Percentiles rank a stretch among this genome's conserved stretches.
Conservation (phyloP, 1,140 invertebrate genomes). For the Bombus confusus region DNA sequence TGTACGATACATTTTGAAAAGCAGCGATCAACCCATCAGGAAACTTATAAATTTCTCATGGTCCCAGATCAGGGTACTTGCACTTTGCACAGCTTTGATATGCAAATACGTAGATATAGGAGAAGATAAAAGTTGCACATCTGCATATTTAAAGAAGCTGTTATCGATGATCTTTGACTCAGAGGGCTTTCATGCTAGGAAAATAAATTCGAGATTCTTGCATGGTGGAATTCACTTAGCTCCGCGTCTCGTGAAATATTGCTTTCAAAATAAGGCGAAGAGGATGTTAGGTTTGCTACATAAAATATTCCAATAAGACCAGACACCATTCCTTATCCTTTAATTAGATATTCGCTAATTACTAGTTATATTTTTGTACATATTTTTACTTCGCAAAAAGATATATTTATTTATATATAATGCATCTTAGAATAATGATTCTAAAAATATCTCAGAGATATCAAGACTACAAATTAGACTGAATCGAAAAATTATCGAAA, state of each 20-base stretch:
- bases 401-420: no score
- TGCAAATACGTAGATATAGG: slow-evolving; percentile 10
- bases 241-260: neutral
- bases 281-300: no score
- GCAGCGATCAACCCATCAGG: neutral
- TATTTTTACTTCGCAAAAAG: no score
- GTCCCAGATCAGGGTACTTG: neutral
- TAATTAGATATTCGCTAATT: no score
- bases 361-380: no score
- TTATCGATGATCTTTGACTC: slow-evolving; percentile 16
- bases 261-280: neutral
- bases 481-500: no score
- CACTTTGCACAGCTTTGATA: slow-evolving; percentile 1
- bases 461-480: no score
- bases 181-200: neutral
- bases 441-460: no score
- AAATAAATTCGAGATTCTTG: neutral
- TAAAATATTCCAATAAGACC: neutral
- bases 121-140: slow-evolving; percentile 6
- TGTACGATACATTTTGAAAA: neutral
- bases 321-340: no score
- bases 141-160: slow-evolving; percentile 1
- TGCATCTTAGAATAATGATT: no score
- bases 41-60: neutral
- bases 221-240: neutral